Conservation (phyloP, 2,888 invertebrate species). For the Urechis unicinctus region DNA sequence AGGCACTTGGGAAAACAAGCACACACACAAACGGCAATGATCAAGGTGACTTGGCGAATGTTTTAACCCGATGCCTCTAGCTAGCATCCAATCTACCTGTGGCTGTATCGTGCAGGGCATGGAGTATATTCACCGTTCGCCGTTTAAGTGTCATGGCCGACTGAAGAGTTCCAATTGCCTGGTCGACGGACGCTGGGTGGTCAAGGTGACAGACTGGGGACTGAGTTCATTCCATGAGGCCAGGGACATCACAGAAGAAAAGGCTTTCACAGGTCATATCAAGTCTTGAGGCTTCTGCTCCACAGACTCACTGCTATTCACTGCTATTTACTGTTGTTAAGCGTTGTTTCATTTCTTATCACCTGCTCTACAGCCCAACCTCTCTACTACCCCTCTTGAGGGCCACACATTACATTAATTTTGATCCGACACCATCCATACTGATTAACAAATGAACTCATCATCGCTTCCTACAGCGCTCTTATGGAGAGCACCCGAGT, state of each 20-base stretch:
- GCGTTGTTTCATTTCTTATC: too few species aligned
- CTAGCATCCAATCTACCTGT: background rate
- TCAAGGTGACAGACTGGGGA: constrained; percentile 20
- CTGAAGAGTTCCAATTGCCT: constrained; percentile 17
- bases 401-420: too few species aligned
- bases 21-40: background rate
- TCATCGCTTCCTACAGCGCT: too few species aligned
- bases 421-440: too few species aligned
- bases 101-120: constrained; percentile 12
- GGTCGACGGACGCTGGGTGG: constrained; percentile 17
- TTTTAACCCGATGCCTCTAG: background rate
- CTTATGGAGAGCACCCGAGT: constrained; percentile 64
- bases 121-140: constrained; percentile 15
- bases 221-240: constrained; percentile 4
- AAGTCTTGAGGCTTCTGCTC: too few species aligned
- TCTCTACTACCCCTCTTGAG: too few species aligned
- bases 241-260: constrained; percentile 8
- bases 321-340: too few species aligned
- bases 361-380: too few species aligned
- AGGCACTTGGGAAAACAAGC: too few species aligned
- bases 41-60: background rate
- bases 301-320: too few species aligned
- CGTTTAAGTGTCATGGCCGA: constrained; percentile 14
- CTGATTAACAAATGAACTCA: too few species aligned
- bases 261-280: constrained; percentile 5